Evolutionary conservation across 1,140 invertebrate species (phyloP), one percentile per base, ranked within the genome.

Genomic region (Mizuhopecten yessoensis): DNA sequence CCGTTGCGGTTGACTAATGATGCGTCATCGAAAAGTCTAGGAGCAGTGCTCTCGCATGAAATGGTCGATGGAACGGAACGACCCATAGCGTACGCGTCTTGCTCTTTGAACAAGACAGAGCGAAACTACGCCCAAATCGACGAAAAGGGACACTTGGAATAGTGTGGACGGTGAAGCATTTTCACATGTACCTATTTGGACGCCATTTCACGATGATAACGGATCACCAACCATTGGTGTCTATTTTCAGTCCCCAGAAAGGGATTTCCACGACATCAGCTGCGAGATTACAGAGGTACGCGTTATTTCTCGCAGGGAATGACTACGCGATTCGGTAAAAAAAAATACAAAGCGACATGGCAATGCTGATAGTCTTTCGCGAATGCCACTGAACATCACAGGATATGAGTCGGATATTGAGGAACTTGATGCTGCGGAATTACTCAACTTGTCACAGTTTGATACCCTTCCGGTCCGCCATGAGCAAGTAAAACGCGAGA

Each of bases 91-190:
- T 97, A 96, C 94, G 96, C 96, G 7, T 97, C 96, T 0, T 87
- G 96, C 91, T 95, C 95, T 0, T 90, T 97, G 15, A 95, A 93
- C 20, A 36, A 90, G 34, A 93, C 96, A 33, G 97, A 97, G 94
- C 92, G 94, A 92, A 96, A 97, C 17, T 97, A 97, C 93, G 94
- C 95, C 17, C 96, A 97, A 91, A 94, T 97, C 9, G 97, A 97
- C 42, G 97, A 97, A 92, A 97, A 97, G 94, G 97, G n/a, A n/a
- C 20, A 0, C 91, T 97, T 23, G 96, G 96, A 0, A 96, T 97
- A n/a, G 95, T 97, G 0, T 97, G 94, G 93, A 96, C 93, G 15
- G 93, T 97, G 10, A 92, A 94, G 95, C 92, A 96, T 90, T 96
- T 97, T 92, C 95, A 87, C 36, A 87, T 96, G 45, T 97, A 96